Percentiles rank a stretch among this genome's conserved stretches.
Conservation (phyloP, 2,113 vertebrate species). For the Sturnus vulgaris region DNA sequence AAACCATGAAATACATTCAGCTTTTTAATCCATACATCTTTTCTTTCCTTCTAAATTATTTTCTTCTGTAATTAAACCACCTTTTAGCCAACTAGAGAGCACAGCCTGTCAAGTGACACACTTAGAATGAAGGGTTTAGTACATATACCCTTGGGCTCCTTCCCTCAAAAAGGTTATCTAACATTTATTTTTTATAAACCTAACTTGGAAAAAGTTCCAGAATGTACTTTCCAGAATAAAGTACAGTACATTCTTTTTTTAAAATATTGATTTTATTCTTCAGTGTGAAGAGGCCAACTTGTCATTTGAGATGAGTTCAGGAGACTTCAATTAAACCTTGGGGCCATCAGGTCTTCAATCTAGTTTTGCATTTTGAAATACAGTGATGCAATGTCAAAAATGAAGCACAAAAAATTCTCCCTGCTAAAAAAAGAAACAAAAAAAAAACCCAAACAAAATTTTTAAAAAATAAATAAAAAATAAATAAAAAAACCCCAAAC, state of each 20-base stretch:
- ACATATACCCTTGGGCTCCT: background rate
- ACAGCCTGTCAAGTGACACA: background rate
- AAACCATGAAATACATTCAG: background rate
- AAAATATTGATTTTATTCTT: background rate
- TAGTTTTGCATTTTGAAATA: background rate
- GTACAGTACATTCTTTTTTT: background rate
- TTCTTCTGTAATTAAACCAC: background rate
- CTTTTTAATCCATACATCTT: background rate
- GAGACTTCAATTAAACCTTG: constrained; percentile 31
- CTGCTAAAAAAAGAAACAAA: background rate
- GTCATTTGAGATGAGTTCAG: background rate
- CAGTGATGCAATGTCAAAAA: background rate
- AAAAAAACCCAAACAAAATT: too few species aligned
- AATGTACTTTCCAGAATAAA: constrained; percentile 19
- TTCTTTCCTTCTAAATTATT: background rate
- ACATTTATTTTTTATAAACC: background rate
- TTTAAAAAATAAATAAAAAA: too few species aligned
- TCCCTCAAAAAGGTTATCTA: background rate
- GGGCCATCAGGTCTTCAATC: background rate
- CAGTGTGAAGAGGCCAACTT: background rate
- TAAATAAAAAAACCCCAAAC: accelerated
- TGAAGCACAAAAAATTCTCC: background rate
- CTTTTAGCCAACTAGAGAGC: background rate
- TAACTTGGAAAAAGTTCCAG: background rate
- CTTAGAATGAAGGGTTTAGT: background rate